Base-by-base conservation (phyloP, 2,797 vertebrate genomes). In the Hypotaenidia philippensis region DNA sequence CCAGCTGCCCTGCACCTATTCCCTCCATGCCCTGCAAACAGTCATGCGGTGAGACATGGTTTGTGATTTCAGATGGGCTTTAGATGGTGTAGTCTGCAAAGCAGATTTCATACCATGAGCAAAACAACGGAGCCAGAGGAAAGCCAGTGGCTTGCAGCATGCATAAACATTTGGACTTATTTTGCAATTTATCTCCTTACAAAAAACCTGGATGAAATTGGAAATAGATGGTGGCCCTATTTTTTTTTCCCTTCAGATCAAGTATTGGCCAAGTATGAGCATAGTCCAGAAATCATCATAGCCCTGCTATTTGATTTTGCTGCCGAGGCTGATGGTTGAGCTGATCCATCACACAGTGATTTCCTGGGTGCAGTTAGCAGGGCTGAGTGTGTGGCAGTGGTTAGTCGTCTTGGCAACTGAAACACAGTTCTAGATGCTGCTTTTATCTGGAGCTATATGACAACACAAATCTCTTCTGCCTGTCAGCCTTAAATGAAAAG, bases 341-440 rank as follows among this genome's bases (percentile, higher is more conserved):
- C 49, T 79, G 59, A 69, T 72, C 70, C 77, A 44, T 65, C 49
- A 29, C 8, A 10, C 0, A 2, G 9, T 1, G 61, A 56, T 83
- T 76, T 80, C 60, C 52, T 60, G 0, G 1, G 32, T 34, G 19
- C 55, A 83, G 81, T 22, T 76, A 8, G 8, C 80, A 66, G 52
- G 22, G 38, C 80, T 83, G 75, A 60, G 55, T 29, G 47, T 55
- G 83, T 70, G 63, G 68, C 83, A 85, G 68, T 74, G 83, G 72
- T 69, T 93, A 91, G 89, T 96, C 0, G 16, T 94, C 93, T 79
- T 91, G 61, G 94, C 85, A 93, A 88, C 96, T 88, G 94, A 87
- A 90, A 66, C 6, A 4, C 65, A 49, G 76, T 52, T 93, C 93
- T 91, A 70, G 85, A 72, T 81, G 49, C 25, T 90, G 90, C 49